A percentile compares a stretch with the other conserved stretches of the same genome.
phyloP scores from a whole-genome alignment of 2,888 invertebrate species.

The Synanthedon myopaeformis region DNA sequence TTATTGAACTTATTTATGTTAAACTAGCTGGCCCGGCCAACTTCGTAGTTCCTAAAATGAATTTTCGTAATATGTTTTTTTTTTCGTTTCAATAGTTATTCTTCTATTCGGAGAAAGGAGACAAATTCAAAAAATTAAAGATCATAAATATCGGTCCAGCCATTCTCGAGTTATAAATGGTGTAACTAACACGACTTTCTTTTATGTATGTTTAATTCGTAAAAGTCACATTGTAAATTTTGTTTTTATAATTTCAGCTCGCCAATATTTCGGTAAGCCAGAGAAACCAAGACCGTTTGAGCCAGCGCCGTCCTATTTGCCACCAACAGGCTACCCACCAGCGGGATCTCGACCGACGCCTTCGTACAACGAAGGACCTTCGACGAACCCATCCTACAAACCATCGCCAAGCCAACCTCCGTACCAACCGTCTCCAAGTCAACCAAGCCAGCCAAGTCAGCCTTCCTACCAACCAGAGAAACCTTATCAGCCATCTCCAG shows the following conservation, averaged over 20 bases:
- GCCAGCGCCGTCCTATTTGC: constrained; percentile 46
- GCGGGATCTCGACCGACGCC: constrained; percentile 54
- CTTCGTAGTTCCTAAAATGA: too few species aligned
- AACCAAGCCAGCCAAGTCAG: constrained; percentile 17
- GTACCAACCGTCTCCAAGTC: constrained; percentile 14
- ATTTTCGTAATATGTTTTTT: too few species aligned
- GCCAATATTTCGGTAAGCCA: constrained; percentile 75
- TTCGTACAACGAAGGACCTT: constrained; percentile 45
- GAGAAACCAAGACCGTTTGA: constrained; percentile 80
- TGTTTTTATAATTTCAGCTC: constrained; percentile 61
- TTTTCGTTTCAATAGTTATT: too few species aligned
- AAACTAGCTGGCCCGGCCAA: too few species aligned
- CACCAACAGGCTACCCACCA: constrained; percentile 52
- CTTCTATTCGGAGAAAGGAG: too few species aligned
- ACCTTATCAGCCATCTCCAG: constrained; percentile 14
- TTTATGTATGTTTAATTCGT: not conserved
- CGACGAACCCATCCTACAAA: constrained; percentile 23
- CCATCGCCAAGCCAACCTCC: constrained; percentile 15
- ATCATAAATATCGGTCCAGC: too few species aligned
- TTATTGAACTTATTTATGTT: too few species aligned
- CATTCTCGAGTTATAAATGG: too few species aligned
- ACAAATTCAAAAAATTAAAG: too few species aligned
- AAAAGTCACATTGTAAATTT: not conserved
- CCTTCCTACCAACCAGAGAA: constrained; percentile 16
- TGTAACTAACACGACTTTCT: too few species aligned